A percentile compares a stretch with the other conserved stretches of the same genome.
phyloP scores from a whole-genome alignment of 1,140 invertebrate genomes.

The Neocloeon triangulifer region DNA sequence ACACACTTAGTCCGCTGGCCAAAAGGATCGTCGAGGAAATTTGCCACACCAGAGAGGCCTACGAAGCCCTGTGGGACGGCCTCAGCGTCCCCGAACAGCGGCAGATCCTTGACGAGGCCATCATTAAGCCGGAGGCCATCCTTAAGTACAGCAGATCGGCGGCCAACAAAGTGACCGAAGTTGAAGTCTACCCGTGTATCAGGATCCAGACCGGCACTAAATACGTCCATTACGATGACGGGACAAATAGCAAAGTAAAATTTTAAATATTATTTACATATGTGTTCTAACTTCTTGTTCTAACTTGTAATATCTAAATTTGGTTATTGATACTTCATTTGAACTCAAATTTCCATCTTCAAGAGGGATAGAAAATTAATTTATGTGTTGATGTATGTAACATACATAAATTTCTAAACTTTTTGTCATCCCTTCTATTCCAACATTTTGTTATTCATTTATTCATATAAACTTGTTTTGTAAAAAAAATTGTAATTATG shows the following conservation, averaged over 20 bases:
- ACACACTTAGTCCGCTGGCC: slow-evolving; percentile 39
- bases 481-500: no score
- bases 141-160: slow-evolving; percentile 32
- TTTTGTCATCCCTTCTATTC: no score
- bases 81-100: slow-evolving; percentile 40
- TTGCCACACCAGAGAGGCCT: slow-evolving; percentile 34
- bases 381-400: no score
- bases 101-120: slow-evolving; percentile 46
- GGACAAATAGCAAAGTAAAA: slow-evolving; percentile 6
- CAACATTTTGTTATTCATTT: no score
- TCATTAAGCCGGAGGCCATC: slow-evolving; percentile 46
- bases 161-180: slow-evolving; percentile 16
- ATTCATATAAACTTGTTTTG: no score
- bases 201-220: slow-evolving; percentile 25
- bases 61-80: slow-evolving; percentile 42
- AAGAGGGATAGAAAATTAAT: no score
- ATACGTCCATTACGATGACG: slow-evolving; percentile 26
- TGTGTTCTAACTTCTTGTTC: no score
- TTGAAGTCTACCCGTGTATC: slow-evolving; percentile 20
- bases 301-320: no score
- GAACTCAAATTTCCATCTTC: no score
- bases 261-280: not conserved
- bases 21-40: slow-evolving; percentile 42
- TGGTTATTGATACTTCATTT: no score
- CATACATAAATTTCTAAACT: no score